Percentiles rank a stretch among this genome's conserved stretches.
Evolutionary conservation across 2,888 invertebrate genomes (phyloP).

Genomic region (Plebejus melissa): DNA sequence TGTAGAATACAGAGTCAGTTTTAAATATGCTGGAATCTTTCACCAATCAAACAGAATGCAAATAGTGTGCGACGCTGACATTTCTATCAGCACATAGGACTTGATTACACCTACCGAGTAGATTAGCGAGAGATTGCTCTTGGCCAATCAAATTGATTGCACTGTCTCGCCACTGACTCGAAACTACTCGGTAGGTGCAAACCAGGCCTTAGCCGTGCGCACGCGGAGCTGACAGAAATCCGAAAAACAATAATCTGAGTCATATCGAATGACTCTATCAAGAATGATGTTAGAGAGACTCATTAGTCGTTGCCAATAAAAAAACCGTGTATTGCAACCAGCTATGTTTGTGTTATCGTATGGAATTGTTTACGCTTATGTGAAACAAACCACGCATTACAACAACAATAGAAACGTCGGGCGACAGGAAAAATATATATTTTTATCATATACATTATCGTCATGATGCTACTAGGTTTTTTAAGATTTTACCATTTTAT

Average conservation of each 20-base stretch:
- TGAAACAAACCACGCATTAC: conserved; percentile 15
- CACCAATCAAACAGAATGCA: background rate
- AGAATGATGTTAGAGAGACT: background rate
- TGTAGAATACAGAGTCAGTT: too few species aligned
- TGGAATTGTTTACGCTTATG: conserved; percentile 10
- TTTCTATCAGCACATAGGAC: background rate
- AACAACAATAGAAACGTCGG: background rate
- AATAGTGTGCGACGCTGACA: background rate
- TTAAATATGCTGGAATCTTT: too few species aligned
- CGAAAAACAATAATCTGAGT: background rate
- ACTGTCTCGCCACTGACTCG: too few species aligned
- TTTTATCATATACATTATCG: background rate
- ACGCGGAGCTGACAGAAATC: too few species aligned
- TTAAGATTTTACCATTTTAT: background rate
- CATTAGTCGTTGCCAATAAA: background rate
- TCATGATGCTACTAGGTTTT: background rate
- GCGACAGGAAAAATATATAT: conserved; percentile 12
- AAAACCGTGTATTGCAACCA: background rate
- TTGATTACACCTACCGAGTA: too few species aligned
- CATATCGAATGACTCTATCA: background rate
- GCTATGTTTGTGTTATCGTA: background rate
- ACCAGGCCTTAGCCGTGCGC: too few species aligned
- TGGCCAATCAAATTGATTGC: too few species aligned
- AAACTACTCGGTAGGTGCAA: too few species aligned
- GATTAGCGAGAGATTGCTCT: too few species aligned